A percentile compares a stretch with the other conserved stretches of the same genome.
Conservation (phyloP, 53 echinoderm and acorn worm species). For the Mesocentrotus franciscanus region DNA sequence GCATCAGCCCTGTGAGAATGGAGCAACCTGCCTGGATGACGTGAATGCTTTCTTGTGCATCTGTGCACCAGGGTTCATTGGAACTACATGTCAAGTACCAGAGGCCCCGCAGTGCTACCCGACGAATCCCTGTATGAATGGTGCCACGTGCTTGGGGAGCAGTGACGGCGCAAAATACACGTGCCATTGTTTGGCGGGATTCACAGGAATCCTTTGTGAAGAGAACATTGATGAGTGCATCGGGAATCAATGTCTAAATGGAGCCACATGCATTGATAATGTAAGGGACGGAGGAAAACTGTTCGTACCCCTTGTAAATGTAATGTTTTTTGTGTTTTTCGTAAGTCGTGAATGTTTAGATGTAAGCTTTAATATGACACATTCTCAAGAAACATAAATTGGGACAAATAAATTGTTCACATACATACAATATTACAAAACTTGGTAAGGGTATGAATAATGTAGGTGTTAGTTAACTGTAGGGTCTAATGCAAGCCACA, state of each 20-base stretch:
- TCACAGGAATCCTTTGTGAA: constrained; percentile 63
- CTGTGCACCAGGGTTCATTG: constrained; percentile 69
- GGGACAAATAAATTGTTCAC: no score
- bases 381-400: no score
- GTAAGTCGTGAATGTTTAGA: no score
- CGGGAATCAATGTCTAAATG: constrained; percentile 39
- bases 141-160: constrained; percentile 56
- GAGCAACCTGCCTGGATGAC: constrained; percentile 72
- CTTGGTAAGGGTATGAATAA: no score
- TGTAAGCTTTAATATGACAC: no score
- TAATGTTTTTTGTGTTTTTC: not conserved
- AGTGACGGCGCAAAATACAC: constrained; percentile 27
- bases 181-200: constrained; percentile 70
- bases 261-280: constrained; percentile 46
- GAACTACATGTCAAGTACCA: constrained; percentile 69
- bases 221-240: constrained; percentile 69
- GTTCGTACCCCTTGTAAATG: not conserved
- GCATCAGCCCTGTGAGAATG: constrained; percentile 63
- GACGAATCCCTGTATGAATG: constrained; percentile 63
- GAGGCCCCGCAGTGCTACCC: constrained; percentile 54
- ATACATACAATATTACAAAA: no score
- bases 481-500: no score
- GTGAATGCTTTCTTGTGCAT: constrained; percentile 68
- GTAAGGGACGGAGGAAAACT: not conserved
- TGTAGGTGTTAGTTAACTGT: no score